phyloP scores from a whole-genome alignment of 2,113 vertebrate genomes.

The Xenopus tropicalis region UCB_Xtro_10.0 CM004449.2:107274501-107275000 shows the following conservation, averaged over 20 bases:
- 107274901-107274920: not conserved
- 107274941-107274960: too few relatives aligned
- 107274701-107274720: not conserved
- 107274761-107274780: not conserved
- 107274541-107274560: too few relatives aligned
- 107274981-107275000: too few relatives aligned
- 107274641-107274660: not conserved
- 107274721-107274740: not conserved
- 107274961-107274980: too few relatives aligned
- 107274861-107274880: not conserved
- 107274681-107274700: not conserved
- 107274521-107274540: not conserved
- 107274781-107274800: slow-evolving; percentile 1
- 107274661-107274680: not conserved
- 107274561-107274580: not conserved
- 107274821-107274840: not conserved
- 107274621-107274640: not conserved
- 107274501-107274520: too few relatives aligned
- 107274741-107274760: not conserved
- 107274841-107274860: not conserved
- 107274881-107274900: not conserved
- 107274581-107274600: slow-evolving; percentile 1
- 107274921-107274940: not conserved
- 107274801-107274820: not conserved
- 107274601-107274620: not conserved